Percentiles rank a stretch among this genome's conserved stretches.
phyloP scores from a whole-genome alignment of 2,797 vertebrate species.

The Basileuterus tristriatus region DNA sequence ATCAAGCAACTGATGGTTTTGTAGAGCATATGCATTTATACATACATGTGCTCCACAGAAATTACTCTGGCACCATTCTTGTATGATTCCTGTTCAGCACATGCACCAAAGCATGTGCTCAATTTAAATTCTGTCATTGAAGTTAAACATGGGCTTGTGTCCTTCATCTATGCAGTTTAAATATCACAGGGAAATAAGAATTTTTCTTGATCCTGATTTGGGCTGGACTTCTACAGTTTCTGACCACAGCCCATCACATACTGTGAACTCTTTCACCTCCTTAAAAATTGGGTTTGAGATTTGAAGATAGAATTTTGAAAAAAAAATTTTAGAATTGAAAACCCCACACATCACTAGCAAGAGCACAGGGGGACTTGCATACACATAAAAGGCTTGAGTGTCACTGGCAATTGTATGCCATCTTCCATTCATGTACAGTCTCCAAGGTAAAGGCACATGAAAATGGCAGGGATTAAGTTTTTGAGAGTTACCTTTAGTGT shows the following conservation, averaged over 20 bases:
- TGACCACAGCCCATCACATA: neutral
- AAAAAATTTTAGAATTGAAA: neutral
- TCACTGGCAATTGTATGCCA: neutral
- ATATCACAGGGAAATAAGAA: neutral
- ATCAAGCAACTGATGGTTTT: neutral
- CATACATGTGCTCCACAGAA: neutral
- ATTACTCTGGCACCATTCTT: neutral
- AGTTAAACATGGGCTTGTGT: neutral
- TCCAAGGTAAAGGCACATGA: neutral
- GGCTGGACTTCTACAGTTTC: neutral
- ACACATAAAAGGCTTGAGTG: neutral
- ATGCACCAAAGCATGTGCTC: neutral
- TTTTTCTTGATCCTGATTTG: neutral
- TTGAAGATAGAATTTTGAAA: neutral
- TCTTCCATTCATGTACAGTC: neutral
- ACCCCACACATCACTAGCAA: rapidly evolving
- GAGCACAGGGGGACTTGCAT: too few species aligned
- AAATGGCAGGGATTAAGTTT: neutral
- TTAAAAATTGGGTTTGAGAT: neutral
- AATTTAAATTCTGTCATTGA: neutral
- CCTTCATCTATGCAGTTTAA: neutral
- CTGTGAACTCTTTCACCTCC: neutral
- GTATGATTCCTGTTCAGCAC: neutral
- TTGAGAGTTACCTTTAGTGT: neutral
- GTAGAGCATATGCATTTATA: neutral